Evolutionary conservation across 2,113 vertebrate species (phyloP).

Genomic region (Gnathonemus longibarbis): DNA sequence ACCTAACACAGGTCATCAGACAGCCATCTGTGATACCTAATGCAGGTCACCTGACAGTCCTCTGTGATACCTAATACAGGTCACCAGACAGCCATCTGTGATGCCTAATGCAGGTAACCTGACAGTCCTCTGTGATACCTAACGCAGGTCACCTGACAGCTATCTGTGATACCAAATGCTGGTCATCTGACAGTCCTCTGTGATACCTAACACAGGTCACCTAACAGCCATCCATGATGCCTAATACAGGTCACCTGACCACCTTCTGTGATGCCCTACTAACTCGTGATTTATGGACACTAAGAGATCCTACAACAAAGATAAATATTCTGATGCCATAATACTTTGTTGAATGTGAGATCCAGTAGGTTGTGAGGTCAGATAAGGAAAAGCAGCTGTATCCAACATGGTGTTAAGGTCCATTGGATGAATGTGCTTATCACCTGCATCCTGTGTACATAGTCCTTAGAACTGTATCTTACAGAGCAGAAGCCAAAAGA

Average conservation of each 20-base stretch:
- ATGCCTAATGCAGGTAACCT: neutral
- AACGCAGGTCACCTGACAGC: neutral
- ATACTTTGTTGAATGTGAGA: neutral
- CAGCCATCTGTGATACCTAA: neutral
- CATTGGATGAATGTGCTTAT: neutral
- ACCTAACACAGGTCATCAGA: neutral
- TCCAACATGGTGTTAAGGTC: neutral
- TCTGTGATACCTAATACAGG: neutral
- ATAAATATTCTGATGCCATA: neutral
- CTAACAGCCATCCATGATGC: neutral
- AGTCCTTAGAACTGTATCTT: neutral
- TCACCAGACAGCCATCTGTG: neutral
- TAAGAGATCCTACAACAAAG: neutral
- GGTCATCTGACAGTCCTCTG: neutral
- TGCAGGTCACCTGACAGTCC: neutral
- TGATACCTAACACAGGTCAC: neutral
- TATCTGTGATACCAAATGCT: neutral
- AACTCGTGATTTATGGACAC: neutral
- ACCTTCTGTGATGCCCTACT: neutral
- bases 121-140: neutral
- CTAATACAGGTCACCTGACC: neutral
- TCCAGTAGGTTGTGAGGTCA: neutral
- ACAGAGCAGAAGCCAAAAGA: neutral
- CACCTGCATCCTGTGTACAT: neutral
- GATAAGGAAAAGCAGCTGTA: neutral